Percentiles rank a stretch among this genome's conserved stretches.
phyloP scores from a whole-genome alignment of 2,888 invertebrate genomes.

The Rhagophthalmus giganteus region DNA sequence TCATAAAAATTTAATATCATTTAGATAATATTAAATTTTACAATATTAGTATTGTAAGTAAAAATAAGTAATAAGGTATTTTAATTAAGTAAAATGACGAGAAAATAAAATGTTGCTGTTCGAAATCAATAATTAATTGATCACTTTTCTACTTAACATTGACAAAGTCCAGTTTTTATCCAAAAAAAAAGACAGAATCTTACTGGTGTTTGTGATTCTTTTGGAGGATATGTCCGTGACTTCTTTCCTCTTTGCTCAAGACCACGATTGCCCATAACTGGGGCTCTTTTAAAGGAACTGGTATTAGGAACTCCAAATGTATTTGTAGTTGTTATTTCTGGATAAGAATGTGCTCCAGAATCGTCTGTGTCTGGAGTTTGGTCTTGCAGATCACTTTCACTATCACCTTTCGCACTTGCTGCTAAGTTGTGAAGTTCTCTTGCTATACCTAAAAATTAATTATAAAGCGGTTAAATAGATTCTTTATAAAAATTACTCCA shows the following conservation, averaged over 20 bases:
- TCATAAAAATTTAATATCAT: no score
- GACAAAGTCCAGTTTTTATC: no score
- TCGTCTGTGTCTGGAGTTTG: conserved; percentile 77
- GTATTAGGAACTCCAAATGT: conserved; percentile 55
- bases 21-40: no score
- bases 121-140: no score
- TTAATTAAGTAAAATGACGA: no score
- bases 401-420: conserved; percentile 60
- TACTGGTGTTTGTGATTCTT: conserved; percentile 50
- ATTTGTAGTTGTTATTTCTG: conserved; percentile 55
- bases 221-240: conserved; percentile 62
- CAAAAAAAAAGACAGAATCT: no score
- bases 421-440: conserved; percentile 57
- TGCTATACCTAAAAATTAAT: conserved; percentile 53
- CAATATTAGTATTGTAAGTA: no score
- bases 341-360: conserved; percentile 61
- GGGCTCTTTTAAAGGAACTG: conserved; percentile 62
- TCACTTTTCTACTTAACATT: no score
- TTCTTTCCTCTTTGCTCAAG: conserved; percentile 67
- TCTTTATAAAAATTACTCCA: no score
- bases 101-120: no score
- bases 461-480: no score
- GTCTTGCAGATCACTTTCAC: conserved; percentile 72
- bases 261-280: conserved; percentile 64
- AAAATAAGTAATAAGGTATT: no score